Evolutionary conservation across 2,888 invertebrate genomes (phyloP).

Genomic region (Apodemia hepburni): DNA sequence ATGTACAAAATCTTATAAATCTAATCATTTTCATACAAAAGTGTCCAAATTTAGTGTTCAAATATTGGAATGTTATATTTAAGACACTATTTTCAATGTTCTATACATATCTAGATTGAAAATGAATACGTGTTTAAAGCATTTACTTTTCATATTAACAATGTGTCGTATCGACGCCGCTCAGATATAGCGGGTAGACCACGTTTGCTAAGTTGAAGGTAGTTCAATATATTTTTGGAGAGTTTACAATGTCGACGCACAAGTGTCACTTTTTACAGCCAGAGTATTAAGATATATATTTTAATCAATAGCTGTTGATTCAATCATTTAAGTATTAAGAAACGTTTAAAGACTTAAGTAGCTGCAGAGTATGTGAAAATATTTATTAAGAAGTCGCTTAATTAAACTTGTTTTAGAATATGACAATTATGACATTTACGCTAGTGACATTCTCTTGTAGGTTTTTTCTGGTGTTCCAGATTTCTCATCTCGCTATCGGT

Average conservation of each 20-base stretch:
- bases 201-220: not conserved
- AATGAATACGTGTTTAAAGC: conserved; percentile 60
- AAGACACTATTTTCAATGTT: conserved; percentile 74
- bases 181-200: not conserved
- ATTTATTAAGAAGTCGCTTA: no score
- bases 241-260: not conserved
- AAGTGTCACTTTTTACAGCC: not conserved
- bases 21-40: conserved; percentile 75
- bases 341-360: no score
- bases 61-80: conserved; percentile 72
- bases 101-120: conserved; percentile 59
- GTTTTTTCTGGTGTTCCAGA: no score
- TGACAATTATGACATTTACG: no score
- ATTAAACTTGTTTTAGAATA: no score
- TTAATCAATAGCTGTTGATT: no score
- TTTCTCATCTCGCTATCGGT: no score
- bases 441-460: no score
- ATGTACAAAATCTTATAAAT: conserved; percentile 79
- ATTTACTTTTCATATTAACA: conserved; percentile 30
- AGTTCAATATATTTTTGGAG: not conserved
- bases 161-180: not conserved
- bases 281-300: not conserved
- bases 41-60: conserved; percentile 75
- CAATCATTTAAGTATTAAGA: no score
- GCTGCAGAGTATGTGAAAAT: no score